Conservation (phyloP, 2,888 invertebrate species). For the Xestia c-nigrum region DNA sequence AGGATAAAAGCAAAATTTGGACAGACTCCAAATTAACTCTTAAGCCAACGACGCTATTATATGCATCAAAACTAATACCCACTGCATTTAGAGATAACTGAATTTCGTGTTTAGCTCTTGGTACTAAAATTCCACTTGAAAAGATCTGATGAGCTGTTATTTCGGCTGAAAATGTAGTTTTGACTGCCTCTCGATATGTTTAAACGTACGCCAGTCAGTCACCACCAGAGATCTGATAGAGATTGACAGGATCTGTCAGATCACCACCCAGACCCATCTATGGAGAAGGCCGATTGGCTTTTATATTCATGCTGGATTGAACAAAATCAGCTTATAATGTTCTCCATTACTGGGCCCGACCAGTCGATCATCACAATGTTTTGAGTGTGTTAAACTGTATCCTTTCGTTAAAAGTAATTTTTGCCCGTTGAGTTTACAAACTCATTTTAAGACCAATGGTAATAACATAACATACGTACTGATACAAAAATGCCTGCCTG, state of each 20-base stretch:
- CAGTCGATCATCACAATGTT: too few species aligned
- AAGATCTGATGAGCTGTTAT: background rate
- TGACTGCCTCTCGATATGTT: background rate
- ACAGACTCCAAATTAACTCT: conserved; percentile 87
- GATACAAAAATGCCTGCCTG: too few species aligned
- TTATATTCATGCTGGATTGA: too few species aligned
- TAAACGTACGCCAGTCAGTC: background rate
- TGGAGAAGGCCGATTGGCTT: too few species aligned
- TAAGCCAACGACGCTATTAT: conserved; percentile 83
- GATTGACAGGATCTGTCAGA: background rate
- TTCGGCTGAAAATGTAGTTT: background rate
- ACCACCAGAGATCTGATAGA: background rate
- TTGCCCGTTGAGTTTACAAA: too few species aligned
- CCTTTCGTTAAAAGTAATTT: too few species aligned
- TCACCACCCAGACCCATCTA: too few species aligned
- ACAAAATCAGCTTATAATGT: too few species aligned
- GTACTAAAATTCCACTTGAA: conserved; percentile 21
- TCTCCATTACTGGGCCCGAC: too few species aligned
- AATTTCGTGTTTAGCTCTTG: conserved; percentile 48
- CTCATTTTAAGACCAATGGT: too few species aligned
- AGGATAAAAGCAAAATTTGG: conserved; percentile 85
- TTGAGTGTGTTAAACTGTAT: too few species aligned
- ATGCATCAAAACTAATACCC: conserved; percentile 79
- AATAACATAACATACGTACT: too few species aligned
- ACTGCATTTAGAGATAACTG: conserved; percentile 68